Base-by-base conservation (phyloP, 2,888 invertebrate species). In the Drosophila ezoana region DNA sequence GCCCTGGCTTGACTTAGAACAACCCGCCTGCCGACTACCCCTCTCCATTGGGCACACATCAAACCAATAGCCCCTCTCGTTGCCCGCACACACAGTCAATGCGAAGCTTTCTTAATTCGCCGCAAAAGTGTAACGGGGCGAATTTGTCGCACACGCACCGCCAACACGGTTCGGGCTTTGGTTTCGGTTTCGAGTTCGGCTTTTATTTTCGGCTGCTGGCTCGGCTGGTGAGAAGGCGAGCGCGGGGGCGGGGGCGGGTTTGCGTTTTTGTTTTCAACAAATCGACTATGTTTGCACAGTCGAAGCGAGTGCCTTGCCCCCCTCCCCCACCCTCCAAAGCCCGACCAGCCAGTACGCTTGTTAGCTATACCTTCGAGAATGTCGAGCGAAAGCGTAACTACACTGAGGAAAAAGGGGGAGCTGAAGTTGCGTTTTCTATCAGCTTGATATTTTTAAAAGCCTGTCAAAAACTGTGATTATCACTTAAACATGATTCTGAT, bases 221-320 rank as follows among this genome's bases (percentile, higher is more conserved):
- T 11, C 33, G 14, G 37, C 13, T 49, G 28, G 28, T 20, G 16
- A 4, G 11, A 5, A 11, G 8, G 37, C 0, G 41, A 0, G 32
- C 1, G 11, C 16, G 28, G 9, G 13, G 1, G 10, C 9, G 1
- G 18, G 4, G 14, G 1, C 0, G 14, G 54, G 54, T 63, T 79
- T n/a, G n/a, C n/a, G n/a, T n/a, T n/a, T n/a, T 76, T 79, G 76
- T 78, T 78, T 78, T 73, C 70, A 76, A 62, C 78, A 78, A 78
- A 78, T 78, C 78, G 78, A 72, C 77, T 63, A 61, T 79, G 79
- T 63, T 78, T 79, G 68, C 63, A 58, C 35, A 52, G 59, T 62
- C 52, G 58, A 58, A 20, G 41, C 54, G 53, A 10, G 43, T n/a
- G 32, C n/a, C 43, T 13, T 4, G 23, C 40, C 16, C 10, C 13